Evolutionary conservation across 2,797 vertebrate genomes (phyloP), one percentile per base, ranked within the genome.

Genomic region (Paratrypauchen microcephalus): DNA sequence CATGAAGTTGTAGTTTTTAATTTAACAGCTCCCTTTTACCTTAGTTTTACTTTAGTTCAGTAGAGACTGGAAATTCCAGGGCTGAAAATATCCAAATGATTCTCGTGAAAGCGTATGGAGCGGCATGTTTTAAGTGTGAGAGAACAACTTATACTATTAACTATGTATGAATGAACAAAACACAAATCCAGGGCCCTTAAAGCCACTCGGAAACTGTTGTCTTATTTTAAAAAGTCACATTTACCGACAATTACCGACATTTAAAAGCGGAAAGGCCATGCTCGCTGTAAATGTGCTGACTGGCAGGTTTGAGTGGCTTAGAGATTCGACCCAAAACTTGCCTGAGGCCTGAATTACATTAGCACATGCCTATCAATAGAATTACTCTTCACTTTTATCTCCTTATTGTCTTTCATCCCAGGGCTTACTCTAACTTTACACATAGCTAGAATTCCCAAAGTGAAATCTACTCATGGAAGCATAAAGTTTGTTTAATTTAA

Each of bases 321-420:
- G 70, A 65, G 74, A 85, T 81, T 83, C 77, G 83, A 80, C 45
- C 65, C 64, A 67, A 50, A 75, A 81, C 70, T 69, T 59, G 74
- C 76, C 75, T 67, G 57, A 69, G 68, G 73, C 66, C 66, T 75
- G 69, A 3, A 71, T 74, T n/a, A 21, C 70, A 72, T 72, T 67
- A 58, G 24, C 41, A 69, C 63, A 74, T 69, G 66, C 74, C 62
- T 32, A 48, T 26, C 66, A 67, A 69, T 50, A 70, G 70, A 63
- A 74, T 71, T 30, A 48, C 32, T 70, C 45, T 23, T 71, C 28
- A 6, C 48, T 56, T 64, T 63, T 39, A 67, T 58, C 71, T 48
- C 65, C 56, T 71, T 47, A 36, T 59, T 30, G 3, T 15, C 1
- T 71, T 58, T 58, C 54, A 48, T 39, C 45, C 32, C 60, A 64